A percentile compares a stretch with the other conserved stretches of the same genome.
These are phyloP conservation scores for Stenurella melanura DNA, from an alignment of 2,888 invertebrate species.

Conservation along the genomic window DNA sequence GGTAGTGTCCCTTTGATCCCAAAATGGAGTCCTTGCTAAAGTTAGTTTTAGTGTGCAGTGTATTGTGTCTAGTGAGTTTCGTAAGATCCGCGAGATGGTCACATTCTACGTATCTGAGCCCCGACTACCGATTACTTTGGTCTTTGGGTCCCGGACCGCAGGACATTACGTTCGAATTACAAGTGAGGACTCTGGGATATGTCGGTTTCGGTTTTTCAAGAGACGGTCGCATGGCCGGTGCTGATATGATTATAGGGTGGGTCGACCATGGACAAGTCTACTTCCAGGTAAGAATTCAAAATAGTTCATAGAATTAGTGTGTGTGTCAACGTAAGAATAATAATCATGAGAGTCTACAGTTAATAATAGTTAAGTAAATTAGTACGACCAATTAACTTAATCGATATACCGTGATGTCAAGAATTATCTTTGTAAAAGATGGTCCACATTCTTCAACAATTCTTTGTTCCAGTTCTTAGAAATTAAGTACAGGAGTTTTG, in stretches of 20 bases:
- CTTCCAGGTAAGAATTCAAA: conserved; percentile 81
- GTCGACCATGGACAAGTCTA: conserved; percentile 88
- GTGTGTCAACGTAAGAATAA: no score
- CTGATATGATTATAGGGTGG: conserved; percentile 94
- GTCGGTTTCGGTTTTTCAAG: conserved; percentile 91
- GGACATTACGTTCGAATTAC: conserved; percentile 88
- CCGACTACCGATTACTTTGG: conserved; percentile 80
- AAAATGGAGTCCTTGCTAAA: conserved; percentile 55
- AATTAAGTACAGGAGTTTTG: no score
- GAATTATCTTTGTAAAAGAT: no score
- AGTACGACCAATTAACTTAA: no score
- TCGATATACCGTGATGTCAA: no score
- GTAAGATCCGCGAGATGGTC: conserved; percentile 72
- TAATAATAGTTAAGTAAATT: no score
- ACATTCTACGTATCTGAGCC: conserved; percentile 76
- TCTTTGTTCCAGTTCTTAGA: no score
- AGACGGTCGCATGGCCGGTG: conserved; percentile 85
- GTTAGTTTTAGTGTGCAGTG: conserved; percentile 63
- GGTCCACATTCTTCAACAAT: no score
- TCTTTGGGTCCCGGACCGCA: conserved; percentile 81
- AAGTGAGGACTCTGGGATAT: conserved; percentile 89
- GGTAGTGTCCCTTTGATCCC: conserved; percentile 48
- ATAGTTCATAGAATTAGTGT: no score
- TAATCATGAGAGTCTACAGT: no score
- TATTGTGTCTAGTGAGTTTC: conserved; percentile 62